A percentile compares a stretch with the other conserved stretches of the same genome.
Conservation (phyloP, 2,888 invertebrate species). For the Xanthostigma xanthostigma region DNA sequence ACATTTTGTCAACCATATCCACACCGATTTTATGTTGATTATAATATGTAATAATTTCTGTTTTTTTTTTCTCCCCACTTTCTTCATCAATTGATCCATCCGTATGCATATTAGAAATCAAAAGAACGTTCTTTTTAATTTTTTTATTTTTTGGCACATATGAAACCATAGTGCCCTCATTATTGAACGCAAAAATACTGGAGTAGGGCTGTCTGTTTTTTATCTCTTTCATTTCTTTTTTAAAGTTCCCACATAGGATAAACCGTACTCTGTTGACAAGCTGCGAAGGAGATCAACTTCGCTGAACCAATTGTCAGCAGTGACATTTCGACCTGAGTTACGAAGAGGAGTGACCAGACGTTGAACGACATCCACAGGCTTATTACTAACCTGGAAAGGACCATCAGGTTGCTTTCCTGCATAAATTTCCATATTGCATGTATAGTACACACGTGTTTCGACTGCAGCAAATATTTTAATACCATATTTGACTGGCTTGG, state of each 20-base stretch:
- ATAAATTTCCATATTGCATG: slow-evolving; percentile 17
- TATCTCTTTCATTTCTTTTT: background rate
- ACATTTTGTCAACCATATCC: slow-evolving; percentile 4
- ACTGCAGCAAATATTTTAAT: slow-evolving; percentile 17
- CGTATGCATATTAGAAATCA: slow-evolving; percentile 2
- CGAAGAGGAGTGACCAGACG: slow-evolving; percentile 5
- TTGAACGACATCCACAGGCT: slow-evolving; percentile 8
- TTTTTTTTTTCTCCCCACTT: background rate
- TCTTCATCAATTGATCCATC: slow-evolving; percentile 3
- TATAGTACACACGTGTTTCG: slow-evolving; percentile 17
- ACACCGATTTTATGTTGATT: slow-evolving; percentile 1
- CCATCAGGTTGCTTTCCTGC: slow-evolving; percentile 16
- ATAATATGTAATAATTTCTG: background rate
- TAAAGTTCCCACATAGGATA: background rate
- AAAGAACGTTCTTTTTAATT: slow-evolving; percentile 6
- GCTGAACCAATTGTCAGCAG: slow-evolving; percentile 14
- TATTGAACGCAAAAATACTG: slow-evolving; percentile 5
- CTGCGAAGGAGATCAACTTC: background rate
- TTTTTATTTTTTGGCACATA: slow-evolving; percentile 1
- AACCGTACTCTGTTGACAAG: background rate
- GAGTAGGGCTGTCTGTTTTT: too few species aligned
- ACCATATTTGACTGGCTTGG: slow-evolving; percentile 18
- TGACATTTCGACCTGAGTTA: slow-evolving; percentile 12
- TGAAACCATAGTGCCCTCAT: slow-evolving; percentile 6
- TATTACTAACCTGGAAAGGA: slow-evolving; percentile 8